phyloP scores from a whole-genome alignment of 2,888 invertebrate species.

The Drosophila prolongata region DNA sequence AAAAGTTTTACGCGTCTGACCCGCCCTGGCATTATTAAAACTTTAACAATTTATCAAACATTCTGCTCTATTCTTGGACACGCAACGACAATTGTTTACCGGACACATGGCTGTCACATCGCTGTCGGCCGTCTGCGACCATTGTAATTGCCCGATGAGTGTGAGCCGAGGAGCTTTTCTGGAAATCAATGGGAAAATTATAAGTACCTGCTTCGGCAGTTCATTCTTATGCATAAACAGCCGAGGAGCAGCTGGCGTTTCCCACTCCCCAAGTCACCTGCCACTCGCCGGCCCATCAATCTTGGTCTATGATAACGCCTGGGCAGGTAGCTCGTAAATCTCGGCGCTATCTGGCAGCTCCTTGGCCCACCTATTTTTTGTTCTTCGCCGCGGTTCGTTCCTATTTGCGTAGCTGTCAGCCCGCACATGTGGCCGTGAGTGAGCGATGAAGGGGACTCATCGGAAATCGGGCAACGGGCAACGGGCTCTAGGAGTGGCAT shows the following conservation, averaged over 20 bases:
- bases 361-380: constrained; percentile 37
- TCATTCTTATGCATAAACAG: constrained; percentile 69
- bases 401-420: constrained; percentile 76
- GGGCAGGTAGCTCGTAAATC: constrained; percentile 76
- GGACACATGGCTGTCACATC: constrained; percentile 59
- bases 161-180: not conserved
- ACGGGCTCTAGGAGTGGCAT: constrained; percentile 38
- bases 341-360: constrained; percentile 61
- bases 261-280: constrained; percentile 46
- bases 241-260: constrained; percentile 21
- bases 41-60: constrained; percentile 76
- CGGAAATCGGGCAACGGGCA: not conserved
- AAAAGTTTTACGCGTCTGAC: constrained; percentile 62
- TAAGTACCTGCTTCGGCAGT: constrained; percentile 49
- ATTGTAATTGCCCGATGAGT: constrained; percentile 56
- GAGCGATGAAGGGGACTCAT: constrained; percentile 15
- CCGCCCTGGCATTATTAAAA: constrained; percentile 68
- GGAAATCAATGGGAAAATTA: constrained; percentile 43
- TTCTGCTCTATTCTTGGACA: constrained; percentile 28
- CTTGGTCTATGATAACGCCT: constrained; percentile 71
- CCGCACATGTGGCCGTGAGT: constrained; percentile 66
- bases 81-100: constrained; percentile 52
- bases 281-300: constrained; percentile 64
- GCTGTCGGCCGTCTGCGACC: constrained; percentile 39
- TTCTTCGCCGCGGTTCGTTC: constrained; percentile 44